phyloP scores from a whole-genome alignment of 2,797 vertebrate species.

The Anguilla anguilla region DNA sequence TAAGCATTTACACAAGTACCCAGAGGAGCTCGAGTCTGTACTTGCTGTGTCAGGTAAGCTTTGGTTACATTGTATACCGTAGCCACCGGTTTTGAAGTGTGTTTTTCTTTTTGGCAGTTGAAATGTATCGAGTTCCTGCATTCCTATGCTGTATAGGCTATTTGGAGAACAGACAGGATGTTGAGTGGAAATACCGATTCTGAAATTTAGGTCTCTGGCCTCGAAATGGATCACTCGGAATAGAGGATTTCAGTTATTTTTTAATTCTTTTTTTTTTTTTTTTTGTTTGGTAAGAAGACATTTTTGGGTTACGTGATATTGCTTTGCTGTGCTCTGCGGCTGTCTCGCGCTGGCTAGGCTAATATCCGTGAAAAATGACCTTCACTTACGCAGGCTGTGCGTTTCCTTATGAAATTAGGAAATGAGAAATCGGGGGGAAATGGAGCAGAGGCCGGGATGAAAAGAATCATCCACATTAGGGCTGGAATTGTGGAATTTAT shows the following conservation, averaged over 20 bases:
- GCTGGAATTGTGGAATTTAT: constrained; percentile 27
- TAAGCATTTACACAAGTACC: neutral
- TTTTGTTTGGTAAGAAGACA: constrained; percentile 56
- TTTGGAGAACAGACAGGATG: neutral
- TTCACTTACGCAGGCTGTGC: constrained; percentile 58
- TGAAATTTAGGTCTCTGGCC: constrained; percentile 17
- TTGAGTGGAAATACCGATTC: constrained; percentile 13
- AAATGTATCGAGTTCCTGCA: neutral
- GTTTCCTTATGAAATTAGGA: constrained; percentile 52
- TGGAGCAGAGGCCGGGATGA: neutral
- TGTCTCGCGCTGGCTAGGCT: constrained; percentile 11
- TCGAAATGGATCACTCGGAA: constrained; percentile 50
- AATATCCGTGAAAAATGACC: constrained; percentile 52
- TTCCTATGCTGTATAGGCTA: neutral
- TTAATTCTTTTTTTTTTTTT: neutral
- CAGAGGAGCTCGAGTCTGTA: neutral
- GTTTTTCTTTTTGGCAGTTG: neutral
- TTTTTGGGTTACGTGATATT: constrained; percentile 63
- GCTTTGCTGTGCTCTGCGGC: constrained; percentile 49
- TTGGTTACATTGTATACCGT: neutral
- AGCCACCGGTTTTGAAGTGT: neutral
- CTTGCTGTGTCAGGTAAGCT: neutral
- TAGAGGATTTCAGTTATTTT: constrained; percentile 51
- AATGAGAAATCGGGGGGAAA: neutral
- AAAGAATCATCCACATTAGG: constrained; percentile 47